Evolutionary conservation across 2,888 invertebrate species (phyloP), one percentile per base, ranked within the genome.

Genomic region (Arge pagana): DNA sequence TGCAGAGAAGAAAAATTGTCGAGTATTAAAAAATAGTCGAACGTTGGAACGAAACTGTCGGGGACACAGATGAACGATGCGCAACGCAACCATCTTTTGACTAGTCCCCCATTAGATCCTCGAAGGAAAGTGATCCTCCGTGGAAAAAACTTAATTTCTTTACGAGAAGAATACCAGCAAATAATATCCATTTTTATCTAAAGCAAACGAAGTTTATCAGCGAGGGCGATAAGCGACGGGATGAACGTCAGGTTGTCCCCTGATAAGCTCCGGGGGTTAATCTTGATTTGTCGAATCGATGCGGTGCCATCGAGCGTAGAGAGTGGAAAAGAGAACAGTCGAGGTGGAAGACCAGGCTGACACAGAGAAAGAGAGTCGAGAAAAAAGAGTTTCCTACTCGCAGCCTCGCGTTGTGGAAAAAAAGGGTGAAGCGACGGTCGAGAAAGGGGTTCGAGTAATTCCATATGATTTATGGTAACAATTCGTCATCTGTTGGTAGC

Each of bases 121-220:
- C n/a, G n/a, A n/a, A n/a, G n/a, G n/a, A n/a, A 62, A 62, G 64
- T 26, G 28, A 26, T 63, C 53, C 52, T 39, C 16, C 28, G 55
- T 56, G 51, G 53, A 58, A 50, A n/a, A 63, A 54, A 64, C 53
- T 53, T 33, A 55, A 56, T 58, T 59, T 62, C 56, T 62, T 11
- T 50, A 56, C 59, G 51, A 54, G 57, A 57, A 58, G 59, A 62
- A 64, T 57, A 58, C 59, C 51, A 53, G 58, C 61, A 65, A 63
- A 67, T 62, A 61, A 62, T 60, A 57, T 41, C 45, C 56, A 36
- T 57, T 60, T 57, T 67, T 68, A 67, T 69, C 66, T 58, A 45
- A 52, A 48, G 60, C 58, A 67, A 67, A 67, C 64, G n/a, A 69
- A 69, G 66, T 67, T 62, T 66, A 68, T 70, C 67, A 62, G 56